phyloP scores from a whole-genome alignment of 2,113 vertebrate genomes.

The Plestiodon gilberti region DNA sequence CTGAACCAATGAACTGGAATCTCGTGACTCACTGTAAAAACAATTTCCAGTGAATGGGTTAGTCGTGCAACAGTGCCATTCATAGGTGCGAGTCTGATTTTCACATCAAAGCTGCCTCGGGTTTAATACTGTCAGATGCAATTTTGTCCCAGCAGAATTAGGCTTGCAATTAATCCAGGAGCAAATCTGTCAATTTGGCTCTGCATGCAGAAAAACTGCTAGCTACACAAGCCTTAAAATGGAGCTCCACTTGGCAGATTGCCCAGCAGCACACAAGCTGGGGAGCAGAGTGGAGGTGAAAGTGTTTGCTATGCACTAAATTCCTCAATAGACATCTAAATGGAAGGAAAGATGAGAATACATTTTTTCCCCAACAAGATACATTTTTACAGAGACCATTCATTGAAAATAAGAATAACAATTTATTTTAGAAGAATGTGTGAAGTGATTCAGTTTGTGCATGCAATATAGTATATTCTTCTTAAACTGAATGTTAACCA shows the following conservation, averaged over 20 bases:
- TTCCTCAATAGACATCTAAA: neutral
- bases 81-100: conserved; percentile 56
- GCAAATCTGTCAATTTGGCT: conserved; percentile 69
- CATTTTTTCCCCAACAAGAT: conserved; percentile 14
- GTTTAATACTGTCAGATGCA: conserved; percentile 72
- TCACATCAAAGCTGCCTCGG: conserved; percentile 70
- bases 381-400: neutral
- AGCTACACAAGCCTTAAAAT: conserved; percentile 59
- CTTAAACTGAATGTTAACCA: no score
- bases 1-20: conserved; percentile 56
- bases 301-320: conserved; percentile 46
- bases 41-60: conserved; percentile 56
- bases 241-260: conserved; percentile 61
- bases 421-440: neutral
- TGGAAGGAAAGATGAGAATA: neutral
- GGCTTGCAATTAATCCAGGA: conserved; percentile 65
- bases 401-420: neutral
- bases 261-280: conserved; percentile 33
- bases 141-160: conserved; percentile 70
- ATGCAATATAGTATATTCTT: neutral
- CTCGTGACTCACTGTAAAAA: conserved; percentile 51
- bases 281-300: neutral
- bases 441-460: neutral
- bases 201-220: conserved; percentile 59
- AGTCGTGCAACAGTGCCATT: conserved; percentile 57